Percentiles rank a stretch among this genome's conserved stretches.
Evolutionary conservation across 2,888 invertebrate genomes (phyloP).

Genomic region (Buathra laborator): DNA sequence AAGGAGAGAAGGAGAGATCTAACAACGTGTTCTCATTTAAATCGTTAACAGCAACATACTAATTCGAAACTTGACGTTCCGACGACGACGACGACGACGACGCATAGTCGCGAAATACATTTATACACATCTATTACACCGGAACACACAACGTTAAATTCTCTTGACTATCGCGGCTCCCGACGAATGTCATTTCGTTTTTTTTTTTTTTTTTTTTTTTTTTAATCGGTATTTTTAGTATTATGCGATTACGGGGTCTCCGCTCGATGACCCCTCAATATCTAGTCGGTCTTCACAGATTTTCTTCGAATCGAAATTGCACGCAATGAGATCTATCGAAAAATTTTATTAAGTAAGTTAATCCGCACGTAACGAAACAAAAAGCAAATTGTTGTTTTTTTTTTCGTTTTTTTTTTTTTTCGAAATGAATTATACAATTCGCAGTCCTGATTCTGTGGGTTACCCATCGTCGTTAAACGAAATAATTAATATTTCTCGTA

Average conservation of each 20-base stretch:
- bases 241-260: slow-evolving; percentile 43
- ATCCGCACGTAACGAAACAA: slow-evolving; percentile 51
- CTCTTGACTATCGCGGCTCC: slow-evolving; percentile 49
- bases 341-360: slow-evolving; percentile 57
- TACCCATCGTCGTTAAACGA: slow-evolving; percentile 15
- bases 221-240: slow-evolving; percentile 7
- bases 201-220: slow-evolving; percentile 26
- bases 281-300: slow-evolving; percentile 10
- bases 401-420: no score
- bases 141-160: slow-evolving; percentile 51
- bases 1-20: slow-evolving; percentile 48
- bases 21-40: slow-evolving; percentile 44
- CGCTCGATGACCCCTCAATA: slow-evolving; percentile 24
- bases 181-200: slow-evolving; percentile 21
- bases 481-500: background rate
- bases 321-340: slow-evolving; percentile 60
- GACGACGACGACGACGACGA: background rate
- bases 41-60: slow-evolving; percentile 46
- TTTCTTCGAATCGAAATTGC: slow-evolving; percentile 12
- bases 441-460: slow-evolving; percentile 25
- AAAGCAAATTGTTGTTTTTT: slow-evolving; percentile 20
- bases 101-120: slow-evolving; percentile 56
- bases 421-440: background rate
- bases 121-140: slow-evolving; percentile 66
- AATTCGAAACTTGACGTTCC: slow-evolving; percentile 8